phyloP scores from a whole-genome alignment of 2,797 vertebrate species.

The Coranthus polyacanthus region DNA sequence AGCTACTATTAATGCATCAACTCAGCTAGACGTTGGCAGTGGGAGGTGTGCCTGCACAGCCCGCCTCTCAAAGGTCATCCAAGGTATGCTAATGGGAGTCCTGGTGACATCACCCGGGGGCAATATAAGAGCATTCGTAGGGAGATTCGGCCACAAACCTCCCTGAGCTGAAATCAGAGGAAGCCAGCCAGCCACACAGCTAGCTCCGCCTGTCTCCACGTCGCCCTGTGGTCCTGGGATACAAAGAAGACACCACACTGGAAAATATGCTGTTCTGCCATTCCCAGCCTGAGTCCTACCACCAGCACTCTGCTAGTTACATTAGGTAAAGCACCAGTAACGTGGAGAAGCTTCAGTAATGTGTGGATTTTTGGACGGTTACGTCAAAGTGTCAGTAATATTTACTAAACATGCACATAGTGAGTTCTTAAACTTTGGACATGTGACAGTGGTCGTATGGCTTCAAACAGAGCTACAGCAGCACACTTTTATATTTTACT shows the following conservation, averaged over 20 bases:
- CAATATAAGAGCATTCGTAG: slow-evolving; percentile 55
- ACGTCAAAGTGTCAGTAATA: neutral
- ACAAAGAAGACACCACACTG: slow-evolving; percentile 42
- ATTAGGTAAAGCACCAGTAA: slow-evolving; percentile 88
- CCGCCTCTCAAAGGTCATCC: slow-evolving; percentile 68
- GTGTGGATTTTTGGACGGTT: neutral
- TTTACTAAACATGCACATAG: neutral
- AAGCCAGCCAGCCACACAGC: slow-evolving; percentile 14
- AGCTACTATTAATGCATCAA: slow-evolving; percentile 50
- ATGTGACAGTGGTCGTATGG: neutral
- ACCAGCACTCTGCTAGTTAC: slow-evolving; percentile 87
- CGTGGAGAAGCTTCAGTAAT: neutral
- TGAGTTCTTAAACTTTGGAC: neutral
- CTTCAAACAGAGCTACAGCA: neutral
- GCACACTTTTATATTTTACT: neutral
- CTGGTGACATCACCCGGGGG: slow-evolving; percentile 53
- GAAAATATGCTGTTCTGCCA: slow-evolving; percentile 94
- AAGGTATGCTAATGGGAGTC: slow-evolving; percentile 49
- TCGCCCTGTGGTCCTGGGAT: slow-evolving; percentile 39
- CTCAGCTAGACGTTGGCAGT: slow-evolving; percentile 25
- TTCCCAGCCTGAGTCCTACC: slow-evolving; percentile 92
- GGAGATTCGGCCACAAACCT: slow-evolving; percentile 17
- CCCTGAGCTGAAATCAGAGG: slow-evolving; percentile 2
- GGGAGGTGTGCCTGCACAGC: slow-evolving; percentile 29
- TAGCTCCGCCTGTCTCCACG: slow-evolving; percentile 11